phyloP scores from a whole-genome alignment of 2,888 invertebrate species.

The Heliconius ismenius region DNA sequence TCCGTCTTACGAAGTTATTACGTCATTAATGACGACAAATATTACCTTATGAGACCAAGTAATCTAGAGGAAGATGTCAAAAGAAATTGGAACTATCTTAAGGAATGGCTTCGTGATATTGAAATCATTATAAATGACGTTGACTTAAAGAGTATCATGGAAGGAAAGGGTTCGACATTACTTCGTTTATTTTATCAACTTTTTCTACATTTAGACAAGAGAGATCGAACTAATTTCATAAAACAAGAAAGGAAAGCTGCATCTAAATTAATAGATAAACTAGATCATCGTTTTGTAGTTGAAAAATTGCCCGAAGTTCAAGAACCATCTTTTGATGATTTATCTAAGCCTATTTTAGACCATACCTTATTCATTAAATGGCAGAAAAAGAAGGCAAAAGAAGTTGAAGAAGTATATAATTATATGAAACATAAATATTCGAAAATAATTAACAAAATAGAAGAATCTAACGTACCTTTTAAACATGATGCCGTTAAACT shows the following conservation, averaged over 20 bases:
- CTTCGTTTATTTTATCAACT: slow-evolving; percentile 83
- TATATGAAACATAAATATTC: slow-evolving; percentile 69
- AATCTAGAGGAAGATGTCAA: slow-evolving; percentile 66
- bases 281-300: slow-evolving; percentile 66
- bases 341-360: slow-evolving; percentile 71
- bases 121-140: slow-evolving; percentile 71
- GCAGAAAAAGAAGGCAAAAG: slow-evolving; percentile 77
- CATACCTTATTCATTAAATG: slow-evolving; percentile 80
- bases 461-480: slow-evolving; percentile 56
- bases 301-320: slow-evolving; percentile 59
- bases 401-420: slow-evolving; percentile 71
- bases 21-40: slow-evolving; percentile 81
- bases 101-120: slow-evolving; percentile 77
- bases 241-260: slow-evolving; percentile 73
- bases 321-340: slow-evolving; percentile 64
- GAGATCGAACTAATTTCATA: slow-evolving; percentile 80
- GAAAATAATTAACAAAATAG: slow-evolving; percentile 63
- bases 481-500: slow-evolving; percentile 45
- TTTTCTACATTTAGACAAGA: slow-evolving; percentile 82
- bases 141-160: slow-evolving; percentile 74
- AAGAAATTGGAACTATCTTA: slow-evolving; percentile 78
- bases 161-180: slow-evolving; percentile 75
- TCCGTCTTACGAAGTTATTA: slow-evolving; percentile 81
- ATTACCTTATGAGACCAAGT: slow-evolving; percentile 71
- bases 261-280: slow-evolving; percentile 67